Conservation (phyloP, 2,888 invertebrate species). For the Pristionchus arcanus region DNA sequence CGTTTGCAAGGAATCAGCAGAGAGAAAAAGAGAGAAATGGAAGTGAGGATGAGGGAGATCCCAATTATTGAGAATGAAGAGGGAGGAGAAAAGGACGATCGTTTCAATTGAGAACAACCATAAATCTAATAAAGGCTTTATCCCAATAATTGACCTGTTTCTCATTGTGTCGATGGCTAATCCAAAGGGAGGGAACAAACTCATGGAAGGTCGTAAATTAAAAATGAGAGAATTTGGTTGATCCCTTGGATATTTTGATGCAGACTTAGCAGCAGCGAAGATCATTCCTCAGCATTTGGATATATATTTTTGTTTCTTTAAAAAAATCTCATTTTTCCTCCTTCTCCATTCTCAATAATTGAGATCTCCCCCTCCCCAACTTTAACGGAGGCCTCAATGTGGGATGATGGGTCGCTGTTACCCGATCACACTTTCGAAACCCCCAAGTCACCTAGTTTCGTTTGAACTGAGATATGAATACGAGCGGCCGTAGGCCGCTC, state of each 20-base stretch:
- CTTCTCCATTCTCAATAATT: too few species aligned
- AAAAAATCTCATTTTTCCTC: too few species aligned
- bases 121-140: not conserved
- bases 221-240: not conserved
- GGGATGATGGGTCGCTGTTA: too few species aligned
- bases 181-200: not conserved
- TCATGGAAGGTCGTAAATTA: slow-evolving; percentile 19
- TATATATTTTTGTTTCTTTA: too few species aligned
- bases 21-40: not conserved
- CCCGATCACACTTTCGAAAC: too few species aligned
- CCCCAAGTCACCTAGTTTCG: too few species aligned
- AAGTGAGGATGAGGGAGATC: not conserved
- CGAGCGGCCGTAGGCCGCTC: too few species aligned
- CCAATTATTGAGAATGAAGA: slow-evolving; percentile 2
- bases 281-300: too few species aligned
- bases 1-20: slow-evolving; percentile 27
- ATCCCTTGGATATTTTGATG: not conserved
- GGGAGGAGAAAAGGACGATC: slow-evolving; percentile 15
- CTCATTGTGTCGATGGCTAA: slow-evolving; percentile 11
- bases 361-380: too few species aligned
- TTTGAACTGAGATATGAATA: too few species aligned
- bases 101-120: slow-evolving; percentile 27
- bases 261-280: too few species aligned
- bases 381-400: too few species aligned
- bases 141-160: slow-evolving; percentile 46